A percentile compares a stretch with the other conserved stretches of the same genome.
Evolutionary conservation across 2,888 invertebrate genomes (phyloP).

Genomic region (Boloria selene): DNA sequence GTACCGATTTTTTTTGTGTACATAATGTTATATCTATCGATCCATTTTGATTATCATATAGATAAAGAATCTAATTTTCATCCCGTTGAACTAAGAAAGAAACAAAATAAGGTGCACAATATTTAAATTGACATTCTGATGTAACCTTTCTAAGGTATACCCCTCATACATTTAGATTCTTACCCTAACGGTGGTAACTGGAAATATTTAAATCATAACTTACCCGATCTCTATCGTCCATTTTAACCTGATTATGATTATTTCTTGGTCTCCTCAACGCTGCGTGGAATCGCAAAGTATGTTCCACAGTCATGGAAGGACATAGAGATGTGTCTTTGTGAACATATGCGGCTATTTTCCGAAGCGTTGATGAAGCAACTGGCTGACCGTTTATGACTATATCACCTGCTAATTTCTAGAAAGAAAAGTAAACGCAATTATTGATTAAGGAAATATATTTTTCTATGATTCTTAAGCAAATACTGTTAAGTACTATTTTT

Average conservation of each 20-base stretch:
- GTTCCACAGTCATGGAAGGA: slow-evolving; percentile 93
- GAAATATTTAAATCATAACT: slow-evolving; percentile 42
- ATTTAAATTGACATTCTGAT: too few relatives aligned
- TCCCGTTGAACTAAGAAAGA: too few relatives aligned
- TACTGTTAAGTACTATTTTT: too few relatives aligned
- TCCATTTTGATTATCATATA: too few relatives aligned
- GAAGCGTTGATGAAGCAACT: slow-evolving; percentile 86
- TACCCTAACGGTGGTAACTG: too few relatives aligned
- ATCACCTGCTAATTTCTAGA: slow-evolving; percentile 86
- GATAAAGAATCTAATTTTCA: too few relatives aligned
- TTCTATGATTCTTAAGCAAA: too few relatives aligned
- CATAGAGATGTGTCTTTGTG: slow-evolving; percentile 89
- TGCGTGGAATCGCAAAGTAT: slow-evolving; percentile 92
- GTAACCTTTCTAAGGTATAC: too few relatives aligned
- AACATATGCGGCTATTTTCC: slow-evolving; percentile 88
- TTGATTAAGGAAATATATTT: not conserved
- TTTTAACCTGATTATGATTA: slow-evolving; percentile 84
- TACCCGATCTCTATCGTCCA: slow-evolving; percentile 89
- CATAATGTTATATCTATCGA: too few relatives aligned
- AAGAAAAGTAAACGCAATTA: slow-evolving; percentile 14
- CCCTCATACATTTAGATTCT: too few relatives aligned
- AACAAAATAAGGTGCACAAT: too few relatives aligned
- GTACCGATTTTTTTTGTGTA: too few relatives aligned
- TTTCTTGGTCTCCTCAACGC: slow-evolving; percentile 85
- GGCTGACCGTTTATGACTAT: slow-evolving; percentile 94